These are phyloP conservation scores for Odobenus rosmarus DNA, from an alignment of 2,113 vertebrate genomes.

Conservation along the genomic window DNA sequence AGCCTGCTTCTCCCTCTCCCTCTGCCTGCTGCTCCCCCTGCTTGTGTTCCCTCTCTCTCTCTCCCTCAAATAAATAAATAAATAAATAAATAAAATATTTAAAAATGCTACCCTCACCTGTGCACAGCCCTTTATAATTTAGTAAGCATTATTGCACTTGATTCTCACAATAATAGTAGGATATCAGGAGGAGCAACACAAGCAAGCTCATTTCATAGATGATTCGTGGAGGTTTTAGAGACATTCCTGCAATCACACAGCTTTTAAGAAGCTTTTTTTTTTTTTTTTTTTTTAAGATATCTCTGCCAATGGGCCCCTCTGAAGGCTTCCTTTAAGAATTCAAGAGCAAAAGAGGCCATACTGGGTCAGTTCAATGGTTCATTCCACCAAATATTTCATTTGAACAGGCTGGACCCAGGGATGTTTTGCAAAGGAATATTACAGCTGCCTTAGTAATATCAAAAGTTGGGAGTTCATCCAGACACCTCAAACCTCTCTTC, in stretches of 20 bases:
- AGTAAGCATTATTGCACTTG: background rate
- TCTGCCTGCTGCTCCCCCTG: background rate
- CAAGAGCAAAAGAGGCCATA: background rate
- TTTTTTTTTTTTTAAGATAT: no score
- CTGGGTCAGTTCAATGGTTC: background rate
- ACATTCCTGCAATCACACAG: background rate
- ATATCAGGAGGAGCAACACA: background rate
- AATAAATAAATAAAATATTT: background rate
- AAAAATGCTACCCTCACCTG: background rate
- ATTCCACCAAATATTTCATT: background rate
- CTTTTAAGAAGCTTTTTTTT: background rate
- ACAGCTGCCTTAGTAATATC: conserved; percentile 25
- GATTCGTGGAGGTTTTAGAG: background rate
- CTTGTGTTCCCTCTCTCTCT: background rate
- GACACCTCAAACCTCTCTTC: background rate
- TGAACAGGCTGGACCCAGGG: background rate
- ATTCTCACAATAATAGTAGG: background rate
- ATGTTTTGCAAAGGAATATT: conserved; percentile 11
- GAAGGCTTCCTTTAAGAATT: background rate
- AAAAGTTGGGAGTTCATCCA: conserved; percentile 33
- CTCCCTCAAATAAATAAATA: background rate
- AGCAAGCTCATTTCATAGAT: conserved; percentile 1
- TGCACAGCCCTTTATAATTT: background rate
- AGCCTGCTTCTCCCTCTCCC: background rate
- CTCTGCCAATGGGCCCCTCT: background rate